Conservation (phyloP, 2,113 vertebrate species). For the Chaetodon trifascialis region DNA sequence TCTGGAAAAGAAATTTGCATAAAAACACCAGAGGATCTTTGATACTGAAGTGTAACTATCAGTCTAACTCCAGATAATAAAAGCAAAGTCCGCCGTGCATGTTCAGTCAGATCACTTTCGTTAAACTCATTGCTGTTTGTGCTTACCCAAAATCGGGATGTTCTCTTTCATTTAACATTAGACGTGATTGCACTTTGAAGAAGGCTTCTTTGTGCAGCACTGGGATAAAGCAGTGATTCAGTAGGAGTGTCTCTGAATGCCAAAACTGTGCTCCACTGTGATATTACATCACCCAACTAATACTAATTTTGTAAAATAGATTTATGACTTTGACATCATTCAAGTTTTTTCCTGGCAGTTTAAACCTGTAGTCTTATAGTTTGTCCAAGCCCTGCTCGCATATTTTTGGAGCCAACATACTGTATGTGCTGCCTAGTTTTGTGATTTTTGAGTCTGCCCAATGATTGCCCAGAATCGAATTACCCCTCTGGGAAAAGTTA, state of each 20-base stretch:
- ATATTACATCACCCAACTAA: background rate
- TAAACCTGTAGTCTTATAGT: background rate
- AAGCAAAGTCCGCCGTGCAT: background rate
- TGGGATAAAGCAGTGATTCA: background rate
- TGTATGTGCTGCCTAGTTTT: background rate
- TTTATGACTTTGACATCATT: slow-evolving; percentile 10
- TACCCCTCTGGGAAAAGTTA: slow-evolving; percentile 7
- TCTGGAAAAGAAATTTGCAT: slow-evolving; percentile 12
- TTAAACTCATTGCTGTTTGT: background rate
- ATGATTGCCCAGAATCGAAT: slow-evolving; percentile 14
- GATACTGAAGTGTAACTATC: background rate
- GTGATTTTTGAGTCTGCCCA: background rate
- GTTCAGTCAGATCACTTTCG: background rate
- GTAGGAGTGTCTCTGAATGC: background rate
- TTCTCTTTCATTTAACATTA: slow-evolving; percentile 1
- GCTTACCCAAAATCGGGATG: background rate
- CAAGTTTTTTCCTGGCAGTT: background rate
- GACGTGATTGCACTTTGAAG: slow-evolving; percentile 7
- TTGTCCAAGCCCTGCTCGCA: background rate
- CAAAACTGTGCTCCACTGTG: background rate
- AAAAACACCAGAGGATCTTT: slow-evolving; percentile 17
- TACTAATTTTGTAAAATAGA: background rate
- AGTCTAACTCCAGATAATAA: background rate
- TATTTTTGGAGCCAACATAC: slow-evolving; percentile 7
- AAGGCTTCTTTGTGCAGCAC: background rate